Conservation (phyloP, 1,140 invertebrate genomes). For the Drosophila teissieri region DNA sequence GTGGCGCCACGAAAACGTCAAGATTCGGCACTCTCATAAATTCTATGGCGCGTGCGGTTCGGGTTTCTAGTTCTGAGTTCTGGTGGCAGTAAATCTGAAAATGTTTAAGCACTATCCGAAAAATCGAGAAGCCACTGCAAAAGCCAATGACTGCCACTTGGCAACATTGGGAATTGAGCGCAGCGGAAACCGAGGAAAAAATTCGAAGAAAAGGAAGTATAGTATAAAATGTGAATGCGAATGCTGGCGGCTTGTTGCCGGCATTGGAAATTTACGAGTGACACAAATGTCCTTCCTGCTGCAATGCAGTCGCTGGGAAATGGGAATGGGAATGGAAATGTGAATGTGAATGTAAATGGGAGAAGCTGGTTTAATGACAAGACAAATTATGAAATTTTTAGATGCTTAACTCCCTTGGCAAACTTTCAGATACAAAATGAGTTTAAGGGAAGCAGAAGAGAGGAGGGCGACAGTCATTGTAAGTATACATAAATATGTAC, state of each 20-base stretch:
- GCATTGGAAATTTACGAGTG: constrained; percentile 76
- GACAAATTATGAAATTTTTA: constrained; percentile 78
- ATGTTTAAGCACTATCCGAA: constrained; percentile 72
- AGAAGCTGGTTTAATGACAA: constrained; percentile 60
- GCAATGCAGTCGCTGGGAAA: constrained; percentile 50
- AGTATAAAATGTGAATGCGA: constrained; percentile 54
- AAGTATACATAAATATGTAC: too few relatives aligned
- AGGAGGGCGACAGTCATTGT: not conserved
- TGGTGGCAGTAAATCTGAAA: constrained; percentile 59
- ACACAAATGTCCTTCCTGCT: constrained; percentile 67
- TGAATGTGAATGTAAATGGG: constrained; percentile 17
- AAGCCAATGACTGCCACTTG: constrained; percentile 77
- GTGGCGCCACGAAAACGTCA: constrained; percentile 61
- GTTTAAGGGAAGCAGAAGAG: not conserved
- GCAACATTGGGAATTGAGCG: constrained; percentile 61
- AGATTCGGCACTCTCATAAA: constrained; percentile 70
- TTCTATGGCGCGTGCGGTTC: constrained; percentile 52
- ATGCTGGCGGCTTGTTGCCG: constrained; percentile 70
- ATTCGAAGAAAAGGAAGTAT: constrained; percentile 29
- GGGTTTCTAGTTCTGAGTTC: constrained; percentile 32
- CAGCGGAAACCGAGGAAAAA: constrained; percentile 28
- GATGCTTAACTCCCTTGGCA: constrained; percentile 59
- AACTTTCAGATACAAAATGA: constrained; percentile 2
- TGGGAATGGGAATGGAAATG: constrained; percentile 3
- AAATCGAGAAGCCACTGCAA: constrained; percentile 53